Base-by-base conservation (phyloP, 2,797 vertebrate species). In the Pipistrellus pygmaeus region DNA sequence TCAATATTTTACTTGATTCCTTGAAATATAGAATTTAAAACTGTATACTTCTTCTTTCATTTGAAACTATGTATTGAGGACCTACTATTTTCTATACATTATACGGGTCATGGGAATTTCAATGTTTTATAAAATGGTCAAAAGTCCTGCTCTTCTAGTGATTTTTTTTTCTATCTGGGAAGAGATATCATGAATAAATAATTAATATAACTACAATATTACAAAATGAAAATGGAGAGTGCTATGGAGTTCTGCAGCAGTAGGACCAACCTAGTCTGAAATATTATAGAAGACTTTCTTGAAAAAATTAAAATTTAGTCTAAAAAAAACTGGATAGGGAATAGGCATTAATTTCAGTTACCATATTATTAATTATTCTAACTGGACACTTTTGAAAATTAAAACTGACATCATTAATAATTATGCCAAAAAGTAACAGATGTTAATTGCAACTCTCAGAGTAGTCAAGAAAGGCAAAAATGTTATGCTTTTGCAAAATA, bases 11-110 rank as follows among this genome's bases (percentile, higher is more conserved):
- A 44, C 66, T 81, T 81, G 72, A 64, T 87, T 87, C 51, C 17
- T 73, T 81, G 27, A 92, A 62, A 64, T 53, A 72, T 0, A 86
- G 55, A 86, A 62, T 30, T 83, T 86, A 72, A 80, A 86, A 62
- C 53, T 64, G 18, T 62, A 48, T 60, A 60, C 7, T 71, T 46
- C 32, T 55, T 69, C 18, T 25, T 80, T 73, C 55, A 44, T 73
- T 81, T 9, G 73, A 64, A 90, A 53, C 53, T 23, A 30, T 3
- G 20, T 38, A 46, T 35, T 13, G 14, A 75, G 27, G 25, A 12
- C n/a, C 38, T 91, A 69, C n/a, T n/a, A 78, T 71, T 69, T 92
- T 38, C 73, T 57, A 30, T n/a, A 8, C 12, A 30, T 68, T 57
- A 30, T 46, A 30, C 41, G 60, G 6, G 30, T 85, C 69, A 35